Percentiles rank a stretch among this genome's conserved stretches.
Evolutionary conservation across 2,113 vertebrate genomes (phyloP).

Genomic region (Theropithecus gelada): DNA sequence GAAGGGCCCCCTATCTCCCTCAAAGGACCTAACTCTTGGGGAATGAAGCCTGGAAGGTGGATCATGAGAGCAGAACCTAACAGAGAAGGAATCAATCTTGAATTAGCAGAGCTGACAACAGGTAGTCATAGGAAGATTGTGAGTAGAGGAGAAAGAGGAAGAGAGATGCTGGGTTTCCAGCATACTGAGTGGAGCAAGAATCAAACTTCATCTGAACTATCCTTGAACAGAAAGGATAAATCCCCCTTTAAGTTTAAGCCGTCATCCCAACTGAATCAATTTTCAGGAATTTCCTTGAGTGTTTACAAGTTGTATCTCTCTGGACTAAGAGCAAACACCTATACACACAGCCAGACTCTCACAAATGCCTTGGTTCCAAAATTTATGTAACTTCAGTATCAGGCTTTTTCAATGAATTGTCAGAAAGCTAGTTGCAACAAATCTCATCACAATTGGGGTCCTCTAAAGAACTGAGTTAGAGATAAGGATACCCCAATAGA

Average conservation of each 20-base stretch:
- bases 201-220: neutral
- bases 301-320: neutral
- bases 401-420: neutral
- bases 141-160: rapidly evolving
- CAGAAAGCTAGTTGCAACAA: rapidly evolving
- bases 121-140: rapidly evolving
- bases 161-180: neutral
- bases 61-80: neutral
- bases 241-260: neutral
- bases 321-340: neutral
- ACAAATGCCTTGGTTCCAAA: neutral
- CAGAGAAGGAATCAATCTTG: neutral
- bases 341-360: neutral
- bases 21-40: neutral
- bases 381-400: neutral
- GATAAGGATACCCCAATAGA: neutral
- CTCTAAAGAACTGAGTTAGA: neutral
- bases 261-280: neutral
- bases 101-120: neutral
- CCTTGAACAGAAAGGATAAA: neutral
- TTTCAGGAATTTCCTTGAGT: neutral
- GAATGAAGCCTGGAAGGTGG: neutral
- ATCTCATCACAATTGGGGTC: neutral
- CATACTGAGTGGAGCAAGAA: rapidly evolving
- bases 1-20: neutral